Base-by-base conservation (phyloP, 1,140 invertebrate genomes). In the Dendrolimus kikuchii region DNA sequence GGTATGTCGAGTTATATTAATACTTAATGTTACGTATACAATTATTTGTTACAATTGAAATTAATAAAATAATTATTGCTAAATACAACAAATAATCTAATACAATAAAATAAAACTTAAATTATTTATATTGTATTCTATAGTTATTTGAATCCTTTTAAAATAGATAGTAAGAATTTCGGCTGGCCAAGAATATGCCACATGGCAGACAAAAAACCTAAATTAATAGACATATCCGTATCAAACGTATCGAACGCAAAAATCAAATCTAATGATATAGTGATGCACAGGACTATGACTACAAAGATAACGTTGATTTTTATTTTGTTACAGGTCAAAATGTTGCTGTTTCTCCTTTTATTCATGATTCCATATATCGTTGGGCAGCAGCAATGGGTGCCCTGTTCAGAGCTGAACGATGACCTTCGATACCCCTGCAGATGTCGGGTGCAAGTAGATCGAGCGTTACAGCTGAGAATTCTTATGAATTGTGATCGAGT, bases 401-500 rank as follows among this genome's bases (percentile, higher is more conserved):
- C 92, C 0, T 93, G 92, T 67, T 84, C 89, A 4, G 92, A 93
- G 68, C 67, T 93, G 8, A 91, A 91, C 54, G 86, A 89, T 53
- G 90, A 92, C 54, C 78, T 93, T 36, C 83, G 90, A 1, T 87
- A 92, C 55, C 92, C 92, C 0, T 93, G 92, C 73, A 79, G 75
- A 36, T 93, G 92, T 61, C 79, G 79, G 7, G 80, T 87, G 8
- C 81, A 84, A 51, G 81, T 84, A 8, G 81, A 84, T 50, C 52
- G 77, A 39, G 79, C 86, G 0, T 56, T 90, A 5, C 88, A 88
- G 43, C 78, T 89, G 0, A 81, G 87, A 38, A 86, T 93, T 36
- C 80, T 89, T 45, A 90, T 96, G 86, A 91, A 97, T 74, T 97
- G 96, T 75, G 95, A 97, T 81, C 82, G 90, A 10, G 91, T 95